phyloP scores from a whole-genome alignment of 2,888 invertebrate genomes.

The Neria commutata region DNA sequence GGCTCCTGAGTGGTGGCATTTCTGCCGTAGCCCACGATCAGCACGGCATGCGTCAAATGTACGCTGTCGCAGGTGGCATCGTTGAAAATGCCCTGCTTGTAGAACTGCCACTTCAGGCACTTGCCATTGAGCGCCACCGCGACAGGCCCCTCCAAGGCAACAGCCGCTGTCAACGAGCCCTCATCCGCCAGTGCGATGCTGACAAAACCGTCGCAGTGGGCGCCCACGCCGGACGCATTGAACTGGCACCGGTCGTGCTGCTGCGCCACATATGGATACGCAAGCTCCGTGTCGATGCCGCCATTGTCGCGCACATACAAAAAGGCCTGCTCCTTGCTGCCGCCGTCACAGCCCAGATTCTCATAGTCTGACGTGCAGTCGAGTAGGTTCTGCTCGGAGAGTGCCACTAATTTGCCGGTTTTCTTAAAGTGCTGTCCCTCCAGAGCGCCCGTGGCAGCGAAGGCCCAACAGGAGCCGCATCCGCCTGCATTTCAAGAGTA shows the following conservation, averaged over 20 bases:
- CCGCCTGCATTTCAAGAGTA: slow-evolving; percentile 66
- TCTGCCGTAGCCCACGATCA: slow-evolving; percentile 16
- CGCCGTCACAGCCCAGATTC: slow-evolving; percentile 85
- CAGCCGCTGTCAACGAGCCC: slow-evolving; percentile 7
- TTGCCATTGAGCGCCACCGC: slow-evolving; percentile 7
- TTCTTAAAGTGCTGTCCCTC: slow-evolving; percentile 83
- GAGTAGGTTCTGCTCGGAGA: slow-evolving; percentile 67
- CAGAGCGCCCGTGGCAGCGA: slow-evolving; percentile 78
- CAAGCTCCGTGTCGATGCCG: slow-evolving; percentile 82
- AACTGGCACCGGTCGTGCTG: slow-evolving; percentile 63
- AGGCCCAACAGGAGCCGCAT: slow-evolving; percentile 88
- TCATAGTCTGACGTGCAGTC: slow-evolving; percentile 58
- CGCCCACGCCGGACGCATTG: slow-evolving; percentile 4
- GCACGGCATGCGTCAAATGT: slow-evolving; percentile 4
- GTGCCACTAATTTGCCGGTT: slow-evolving; percentile 72
- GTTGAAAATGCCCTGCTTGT: slow-evolving; percentile 10
- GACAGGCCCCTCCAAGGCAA: slow-evolving; percentile 15
- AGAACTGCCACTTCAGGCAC: slow-evolving; percentile 14
- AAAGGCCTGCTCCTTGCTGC: slow-evolving; percentile 77
- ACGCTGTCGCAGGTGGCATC: not conserved
- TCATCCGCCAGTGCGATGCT: slow-evolving; percentile 4
- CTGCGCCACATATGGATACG: slow-evolving; percentile 79
- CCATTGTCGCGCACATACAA: slow-evolving; percentile 75
- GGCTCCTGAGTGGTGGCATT: not conserved
- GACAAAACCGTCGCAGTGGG: slow-evolving; percentile 12